Base-by-base conservation (phyloP, 2,797 vertebrate species). In the Zalophus californianus region DNA sequence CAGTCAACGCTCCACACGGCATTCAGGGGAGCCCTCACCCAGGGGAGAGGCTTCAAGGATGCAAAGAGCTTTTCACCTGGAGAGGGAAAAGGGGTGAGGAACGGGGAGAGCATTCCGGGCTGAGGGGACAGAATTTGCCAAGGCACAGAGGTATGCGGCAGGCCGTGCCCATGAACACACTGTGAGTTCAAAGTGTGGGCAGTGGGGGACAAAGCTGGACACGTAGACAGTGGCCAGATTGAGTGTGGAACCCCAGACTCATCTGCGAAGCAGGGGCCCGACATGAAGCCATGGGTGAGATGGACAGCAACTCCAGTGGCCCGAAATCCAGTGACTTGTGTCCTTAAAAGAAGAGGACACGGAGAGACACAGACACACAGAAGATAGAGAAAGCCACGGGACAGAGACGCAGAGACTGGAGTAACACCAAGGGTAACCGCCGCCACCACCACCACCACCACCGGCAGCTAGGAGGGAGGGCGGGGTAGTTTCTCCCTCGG, bases 251-350 rank as follows among this genome's bases (percentile, higher is more conserved):
- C 38, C 56, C 52, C 88, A 68, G 50, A 35, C 32, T 70, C 92
- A 7, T 20, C 60, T 58, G 4, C 8, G 85, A 66, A 41, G 70
- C 32, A 48, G 14, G 79, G 20, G 1, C 13, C 32, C 1, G 5
- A 20, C 48, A 1, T 6, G 60, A 54, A 3, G 64, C 32, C 64
- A 25, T 15, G 6, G 5, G 2, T 54, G 18, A 68, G 44, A 32
- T 0, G 7, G 8, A 21, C 20, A 73, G 35, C n/a, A 41, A 16
- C 21, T 21, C 23, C 0, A 0, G 44, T 23, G 27, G 58, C 58
- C 35, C 38, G 21, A 50, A 56, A 58, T 20, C 60, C 56, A 32
- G 0, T 23, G 32, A 3, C 35, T 5, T 13, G 44, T 86, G 41
- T 56, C 82, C 27, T 44, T 64, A 20, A 21, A 72, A 56, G 25